Base-by-base conservation (phyloP, 1,140 invertebrate genomes). In the Papilio machaon region DNA sequence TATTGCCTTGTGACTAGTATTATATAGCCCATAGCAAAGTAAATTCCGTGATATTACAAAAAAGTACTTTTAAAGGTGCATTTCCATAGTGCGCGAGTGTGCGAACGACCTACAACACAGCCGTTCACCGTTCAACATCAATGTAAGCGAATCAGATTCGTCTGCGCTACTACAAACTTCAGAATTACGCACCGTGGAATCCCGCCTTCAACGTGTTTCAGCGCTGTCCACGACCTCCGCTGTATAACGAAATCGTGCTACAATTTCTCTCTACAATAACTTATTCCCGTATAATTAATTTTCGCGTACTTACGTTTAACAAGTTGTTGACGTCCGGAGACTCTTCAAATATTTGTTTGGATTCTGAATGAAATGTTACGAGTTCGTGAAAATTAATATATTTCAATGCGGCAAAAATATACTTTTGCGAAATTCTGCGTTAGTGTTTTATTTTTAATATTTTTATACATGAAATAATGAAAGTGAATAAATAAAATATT, bases 271-370 rank as follows among this genome's bases (percentile, higher is more conserved):
- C 60, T 30, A 64, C 19, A 64, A 70, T 19, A 70, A 70, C 30
- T 35, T 70, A 13, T 70, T 70, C 64, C 3, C 11, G 13, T 15
- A 35, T 70, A 70, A 70, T 70, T 35, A 70, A 35, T 70, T 35
- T 70, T 70, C 30, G 64, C 64, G 64, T 35, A 70, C 64, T 35
- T 35, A 35, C 30, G 64, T 70, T 15, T 35, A 70, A 70, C 64
- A 23, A 70, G 64, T 30, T 70, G 30, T 70, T 70, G 23, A 70
- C 13, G 64, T 70, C 30, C 11, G 17, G 52, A 35, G 60, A 35
- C 64, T 35, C 30, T 70, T 35, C 11, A 70, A 70, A 70, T 70
- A 35, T 70, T 70, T 70, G 30, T 64, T 64, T 64, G 60, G 13
- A 64, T 70, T 70, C 30, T 35, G 11, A 38, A 5, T 6, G 15